Evolutionary conservation across 2,888 invertebrate species (phyloP).

Genomic region (Erannis defoliaria): DNA sequence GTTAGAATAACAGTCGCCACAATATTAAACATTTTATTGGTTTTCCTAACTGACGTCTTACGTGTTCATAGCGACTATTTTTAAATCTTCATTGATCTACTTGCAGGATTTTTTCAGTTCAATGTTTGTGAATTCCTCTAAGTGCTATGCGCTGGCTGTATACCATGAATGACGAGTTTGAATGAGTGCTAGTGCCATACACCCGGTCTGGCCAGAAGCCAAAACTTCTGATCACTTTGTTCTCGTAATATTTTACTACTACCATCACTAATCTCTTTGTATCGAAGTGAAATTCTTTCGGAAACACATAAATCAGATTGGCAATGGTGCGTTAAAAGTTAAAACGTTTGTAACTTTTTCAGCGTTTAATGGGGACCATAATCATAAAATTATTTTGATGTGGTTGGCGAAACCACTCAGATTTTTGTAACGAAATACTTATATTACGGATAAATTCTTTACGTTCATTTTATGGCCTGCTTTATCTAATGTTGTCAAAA

Average conservation of each 20-base stretch:
- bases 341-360: constrained; percentile 58
- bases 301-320: constrained; percentile 63
- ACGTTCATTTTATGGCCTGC: constrained; percentile 42
- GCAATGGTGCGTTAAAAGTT: constrained; percentile 57
- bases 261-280: constrained; percentile 52
- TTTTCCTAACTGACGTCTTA: constrained; percentile 31
- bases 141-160: constrained; percentile 22
- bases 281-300: constrained; percentile 57
- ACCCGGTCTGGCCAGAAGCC: constrained; percentile 61
- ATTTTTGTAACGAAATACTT: constrained; percentile 48
- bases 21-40: constrained; percentile 43
- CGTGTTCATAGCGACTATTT: constrained; percentile 26
- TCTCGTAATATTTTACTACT: constrained; percentile 65
- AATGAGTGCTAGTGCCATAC: constrained; percentile 56
- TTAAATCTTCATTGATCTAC: constrained; percentile 4
- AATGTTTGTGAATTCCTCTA: constrained; percentile 22
- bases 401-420: constrained; percentile 51
- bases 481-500: constrained; percentile 47
- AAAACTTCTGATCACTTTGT: constrained; percentile 68
- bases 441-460: constrained; percentile 44
- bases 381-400: constrained; percentile 56
- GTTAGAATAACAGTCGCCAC: constrained; percentile 49
- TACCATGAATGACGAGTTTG: constrained; percentile 66
- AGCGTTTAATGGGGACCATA: constrained; percentile 53
- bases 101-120: constrained; percentile 13